These are phyloP conservation scores for Gymnoscopelus microlampas DNA, from an alignment of 2,797 vertebrate species.

Conservation along the genomic window DNA sequence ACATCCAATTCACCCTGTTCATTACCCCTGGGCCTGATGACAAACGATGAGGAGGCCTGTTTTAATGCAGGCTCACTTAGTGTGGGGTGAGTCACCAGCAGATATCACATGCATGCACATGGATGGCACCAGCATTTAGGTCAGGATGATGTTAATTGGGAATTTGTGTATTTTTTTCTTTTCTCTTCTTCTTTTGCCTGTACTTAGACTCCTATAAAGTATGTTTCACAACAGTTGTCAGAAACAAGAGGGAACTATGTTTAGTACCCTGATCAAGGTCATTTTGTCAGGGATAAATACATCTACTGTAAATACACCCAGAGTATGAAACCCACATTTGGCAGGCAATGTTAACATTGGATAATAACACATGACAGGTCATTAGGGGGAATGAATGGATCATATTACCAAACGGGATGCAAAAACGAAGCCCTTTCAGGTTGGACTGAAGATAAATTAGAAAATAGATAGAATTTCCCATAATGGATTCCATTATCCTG, in stretches of 20 bases:
- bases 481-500: conserved; percentile 37
- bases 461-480: conserved; percentile 42
- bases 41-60: conserved; percentile 66
- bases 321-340: too few species aligned
- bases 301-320: too few species aligned
- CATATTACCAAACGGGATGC: conserved; percentile 37
- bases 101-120: conserved; percentile 14
- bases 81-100: conserved; percentile 54
- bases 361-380: conserved; percentile 44
- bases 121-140: conserved; percentile 21
- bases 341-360: conserved; percentile 43
- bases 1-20: conserved; percentile 74
- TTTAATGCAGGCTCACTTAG: conserved; percentile 59
- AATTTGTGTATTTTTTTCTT: too few species aligned
- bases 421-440: conserved; percentile 42
- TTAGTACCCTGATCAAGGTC: neutral
- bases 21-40: conserved; percentile 74
- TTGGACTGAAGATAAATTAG: conserved; percentile 46
- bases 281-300: neutral
- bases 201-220: conserved; percentile 6
- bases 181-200: neutral
- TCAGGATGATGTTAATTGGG: too few species aligned
- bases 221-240: too few species aligned
- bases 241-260: too few species aligned
- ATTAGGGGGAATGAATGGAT: conserved; percentile 39